Evolutionary conservation across 2,888 invertebrate species (phyloP).

Genomic region (Sarcophaga carnaria): DNA sequence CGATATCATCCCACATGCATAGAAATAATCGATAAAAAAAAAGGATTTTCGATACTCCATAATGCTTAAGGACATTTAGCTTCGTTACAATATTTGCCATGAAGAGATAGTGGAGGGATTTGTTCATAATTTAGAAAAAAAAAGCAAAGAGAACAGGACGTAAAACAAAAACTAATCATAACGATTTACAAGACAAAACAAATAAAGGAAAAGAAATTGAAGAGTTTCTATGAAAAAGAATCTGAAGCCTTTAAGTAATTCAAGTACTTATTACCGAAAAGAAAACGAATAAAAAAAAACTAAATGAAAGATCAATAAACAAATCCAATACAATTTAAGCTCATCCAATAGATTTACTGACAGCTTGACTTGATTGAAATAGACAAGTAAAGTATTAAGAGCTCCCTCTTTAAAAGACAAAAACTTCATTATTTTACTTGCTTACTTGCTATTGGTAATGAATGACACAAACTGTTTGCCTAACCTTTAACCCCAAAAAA

Average conservation of each 20-base stretch:
- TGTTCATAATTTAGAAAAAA: constrained; percentile 7
- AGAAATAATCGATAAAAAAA: neutral
- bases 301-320: neutral
- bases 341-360: constrained; percentile 9
- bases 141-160: neutral
- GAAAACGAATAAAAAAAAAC: no score
- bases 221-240: neutral
- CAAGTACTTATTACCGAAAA: constrained; percentile 4
- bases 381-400: neutral
- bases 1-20: neutral
- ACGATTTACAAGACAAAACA: neutral
- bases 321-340: constrained; percentile 25
- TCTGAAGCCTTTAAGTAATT: constrained; percentile 8
- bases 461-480: neutral
- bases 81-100: constrained; percentile 17
- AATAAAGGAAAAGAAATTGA: neutral
- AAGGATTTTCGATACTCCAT: constrained; percentile 21
- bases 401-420: no score
- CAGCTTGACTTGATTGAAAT: constrained; percentile 18
- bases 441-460: neutral
- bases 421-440: neutral
- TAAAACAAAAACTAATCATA: neutral
- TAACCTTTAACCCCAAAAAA: neutral
- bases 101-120: constrained; percentile 32
- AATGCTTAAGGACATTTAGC: constrained; percentile 27